phyloP scores from a whole-genome alignment of 2,797 vertebrate species.

The Anabas testudineus region DNA sequence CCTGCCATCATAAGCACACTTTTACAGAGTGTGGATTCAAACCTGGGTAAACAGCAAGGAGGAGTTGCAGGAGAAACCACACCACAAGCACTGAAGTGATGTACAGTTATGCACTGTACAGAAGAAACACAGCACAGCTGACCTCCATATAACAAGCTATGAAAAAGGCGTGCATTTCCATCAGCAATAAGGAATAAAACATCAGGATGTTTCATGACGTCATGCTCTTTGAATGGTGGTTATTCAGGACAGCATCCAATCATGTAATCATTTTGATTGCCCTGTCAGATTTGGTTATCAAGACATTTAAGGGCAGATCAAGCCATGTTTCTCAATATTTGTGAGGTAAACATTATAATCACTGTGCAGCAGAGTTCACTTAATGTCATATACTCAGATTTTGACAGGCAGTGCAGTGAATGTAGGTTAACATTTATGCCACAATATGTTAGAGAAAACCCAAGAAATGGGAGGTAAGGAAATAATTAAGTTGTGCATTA shows the following conservation, averaged over 20 bases:
- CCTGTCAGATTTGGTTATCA: slow-evolving; percentile 28
- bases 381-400: slow-evolving; percentile 23
- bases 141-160: slow-evolving; percentile 52
- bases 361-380: slow-evolving; percentile 15
- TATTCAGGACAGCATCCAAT: slow-evolving; percentile 18
- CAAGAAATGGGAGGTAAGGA: slow-evolving; percentile 50
- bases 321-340: too few species aligned
- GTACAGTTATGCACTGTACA: slow-evolving; percentile 64
- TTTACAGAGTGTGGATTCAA: slow-evolving; percentile 76
- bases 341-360: too few species aligned
- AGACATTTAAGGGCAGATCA: slow-evolving; percentile 6
- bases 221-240: slow-evolving; percentile 26
- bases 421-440: slow-evolving; percentile 28
- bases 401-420: slow-evolving; percentile 17
- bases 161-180: slow-evolving; percentile 68
- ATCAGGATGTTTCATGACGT: slow-evolving; percentile 17
- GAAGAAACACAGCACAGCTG: slow-evolving; percentile 47
- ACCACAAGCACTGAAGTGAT: slow-evolving; percentile 67
- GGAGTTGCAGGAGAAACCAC: slow-evolving; percentile 50
- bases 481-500: slow-evolving; percentile 63
- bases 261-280: slow-evolving; percentile 21
- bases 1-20: slow-evolving; percentile 69
- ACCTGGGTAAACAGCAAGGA: slow-evolving; percentile 62
- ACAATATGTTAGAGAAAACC: slow-evolving; percentile 41
- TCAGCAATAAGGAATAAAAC: slow-evolving; percentile 34